phyloP scores from a whole-genome alignment of 2,113 vertebrate genomes.

The Neolamprologus tretocephalus region DNA sequence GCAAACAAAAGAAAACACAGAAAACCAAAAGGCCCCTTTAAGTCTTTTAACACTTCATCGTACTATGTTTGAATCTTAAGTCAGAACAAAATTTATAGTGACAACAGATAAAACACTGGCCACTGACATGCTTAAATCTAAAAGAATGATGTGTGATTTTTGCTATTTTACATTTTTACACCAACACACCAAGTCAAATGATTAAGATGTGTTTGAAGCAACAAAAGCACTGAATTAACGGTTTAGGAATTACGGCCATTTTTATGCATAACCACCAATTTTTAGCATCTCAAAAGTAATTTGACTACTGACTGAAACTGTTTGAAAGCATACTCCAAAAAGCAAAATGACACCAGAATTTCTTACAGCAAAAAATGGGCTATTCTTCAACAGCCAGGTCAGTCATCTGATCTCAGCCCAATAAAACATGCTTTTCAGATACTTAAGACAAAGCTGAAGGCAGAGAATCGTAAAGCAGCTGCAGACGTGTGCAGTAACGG shows the following conservation, averaged over 20 bases:
- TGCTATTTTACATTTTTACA: neutral
- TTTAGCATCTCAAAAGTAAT: neutral
- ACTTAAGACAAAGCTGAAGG: neutral
- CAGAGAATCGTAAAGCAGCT: neutral
- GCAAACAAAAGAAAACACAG: neutral
- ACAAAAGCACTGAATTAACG: neutral
- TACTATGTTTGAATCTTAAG: neutral
- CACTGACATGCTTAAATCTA: neutral
- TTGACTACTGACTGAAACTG: neutral
- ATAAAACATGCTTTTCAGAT: neutral
- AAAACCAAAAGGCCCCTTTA: neutral
- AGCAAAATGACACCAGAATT: neutral
- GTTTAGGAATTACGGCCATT: neutral
- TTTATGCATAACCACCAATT: neutral
- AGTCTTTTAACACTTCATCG: neutral
- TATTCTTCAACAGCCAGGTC: neutral
- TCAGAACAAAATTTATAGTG: neutral
- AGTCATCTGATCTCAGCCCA: neutral
- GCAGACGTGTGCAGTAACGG: fast-evolving
- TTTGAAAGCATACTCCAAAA: neutral
- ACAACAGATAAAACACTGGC: neutral
- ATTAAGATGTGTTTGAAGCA: neutral
- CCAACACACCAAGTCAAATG: neutral
- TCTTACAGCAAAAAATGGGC: neutral
- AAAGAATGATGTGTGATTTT: neutral